Base-by-base conservation (phyloP, 2,113 vertebrate species). In the Psephotus haematonotus region DNA sequence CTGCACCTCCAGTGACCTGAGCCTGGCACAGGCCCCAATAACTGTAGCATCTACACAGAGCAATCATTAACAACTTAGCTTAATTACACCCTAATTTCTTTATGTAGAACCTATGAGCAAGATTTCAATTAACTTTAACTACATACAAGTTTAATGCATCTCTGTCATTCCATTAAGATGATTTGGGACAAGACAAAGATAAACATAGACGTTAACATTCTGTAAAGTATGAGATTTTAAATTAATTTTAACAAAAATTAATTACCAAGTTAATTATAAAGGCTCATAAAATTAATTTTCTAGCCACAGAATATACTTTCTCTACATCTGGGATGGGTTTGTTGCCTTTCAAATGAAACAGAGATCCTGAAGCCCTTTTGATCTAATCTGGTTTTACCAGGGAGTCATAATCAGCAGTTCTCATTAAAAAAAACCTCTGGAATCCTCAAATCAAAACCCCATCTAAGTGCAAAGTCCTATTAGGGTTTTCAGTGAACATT, bases 61-160 rank as follows among this genome's bases (percentile, higher is more conserved):
- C 60, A 72, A 35, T 50, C 79, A 59, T 86, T 86, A 90, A 67
- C 76, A 65, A 29, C 69, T 86, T 72, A n/a, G 22, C 69, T 86
- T 93, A 95, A 95, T 95, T 92, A 92, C 31, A 91, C 62, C 62
- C 31, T 91, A 75, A 92, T 93, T 90, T 92, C 62, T 94, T 68
- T 63, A 91, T 5, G 9, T 74, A 64, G 57, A 69, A 13, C n/a
- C 80, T 88, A 62, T 33, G 52, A 95, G 52, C 8, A 84, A 89
- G 57, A 93, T 65, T 91, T 94, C 92, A 88, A 94, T 96, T 95
- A 96, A 86, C 82, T 90, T 94, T 65, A 92, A 93, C 85, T 90
- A 79, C 69, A 79, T 86, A 11, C 86, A 94, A 84, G 65, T 88
- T 79, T 72, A 88, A 91, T 27, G 4, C 24, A 2, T 86, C 88